Evolutionary conservation across 2,113 vertebrate species (phyloP), one percentile per base, ranked within the genome.

Genomic region (Meleagris gallopavo): DNA sequence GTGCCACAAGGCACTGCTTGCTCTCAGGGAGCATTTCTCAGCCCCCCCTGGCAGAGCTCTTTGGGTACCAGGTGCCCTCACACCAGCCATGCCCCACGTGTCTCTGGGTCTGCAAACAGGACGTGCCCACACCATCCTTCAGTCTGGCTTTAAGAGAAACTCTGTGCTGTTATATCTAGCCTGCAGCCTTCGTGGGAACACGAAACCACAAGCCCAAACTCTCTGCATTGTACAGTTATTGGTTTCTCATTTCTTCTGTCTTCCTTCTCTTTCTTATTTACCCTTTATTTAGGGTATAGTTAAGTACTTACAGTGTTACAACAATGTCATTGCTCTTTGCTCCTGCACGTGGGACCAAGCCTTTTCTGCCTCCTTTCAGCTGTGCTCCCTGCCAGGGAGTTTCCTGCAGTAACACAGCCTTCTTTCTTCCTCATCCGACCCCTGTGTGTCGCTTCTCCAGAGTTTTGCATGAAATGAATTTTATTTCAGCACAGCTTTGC

Each of bases 401-500:
- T 91, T 93, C 89, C 87, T 34, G 9, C 1, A 0, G 14, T 1
- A 4, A 3, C 43, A 29, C 45, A 17, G 0, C 41, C 67, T 77
- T 50, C 4, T 2, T 43, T 22, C 54, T 40, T 24, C 58, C 55
- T 21, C 3, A 41, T n/a, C 2, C 2, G 1, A 10, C 12, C 12
- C 13, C 48, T 13, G 4, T 0, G 1, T 4, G 40, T 48, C 4
- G 0, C 25, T 90, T 84, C 76, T 30, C 16, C 32, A 24, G 38
- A 1, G 2, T 21, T 1, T 72, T 25, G n/a, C 13, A 1, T 34
- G 3, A 34, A 36, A 27, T 2, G 0, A 4, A 0, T 13, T 61
- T 27, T 5, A 3, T 61, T 29, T 43, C 4, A 0, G 9, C 38
- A 1, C 67, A 4, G 13, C 19, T 29, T 24, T 12, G 22, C 43